A percentile compares a stretch with the other conserved stretches of the same genome.
Evolutionary conservation across 2,888 invertebrate species (phyloP).

Genomic region (Phengaris alcon): DNA sequence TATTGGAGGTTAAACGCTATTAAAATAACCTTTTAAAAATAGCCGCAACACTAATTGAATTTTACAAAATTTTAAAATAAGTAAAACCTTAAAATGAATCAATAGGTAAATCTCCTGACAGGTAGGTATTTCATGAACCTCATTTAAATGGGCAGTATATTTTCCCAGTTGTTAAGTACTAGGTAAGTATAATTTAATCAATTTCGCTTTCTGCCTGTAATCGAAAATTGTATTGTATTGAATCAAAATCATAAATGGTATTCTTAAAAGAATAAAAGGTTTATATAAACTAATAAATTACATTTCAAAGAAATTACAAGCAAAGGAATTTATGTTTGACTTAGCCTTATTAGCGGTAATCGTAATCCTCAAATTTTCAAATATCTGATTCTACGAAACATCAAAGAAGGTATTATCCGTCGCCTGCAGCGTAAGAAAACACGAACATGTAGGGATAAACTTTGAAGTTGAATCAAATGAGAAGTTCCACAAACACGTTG

Average conservation of each 20-base stretch:
- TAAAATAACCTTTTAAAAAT: conserved; percentile 34
- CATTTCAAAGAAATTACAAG: not conserved
- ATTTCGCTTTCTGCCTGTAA: too few relatives aligned
- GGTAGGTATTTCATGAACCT: too few relatives aligned
- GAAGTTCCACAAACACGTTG: not conserved
- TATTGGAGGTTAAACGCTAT: conserved; percentile 39
- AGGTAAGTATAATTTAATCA: too few relatives aligned
- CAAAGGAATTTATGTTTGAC: not conserved
- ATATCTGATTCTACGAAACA: not conserved
- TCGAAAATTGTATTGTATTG: too few relatives aligned
- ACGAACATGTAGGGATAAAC: conserved; percentile 17
- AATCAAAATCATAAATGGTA: not conserved
- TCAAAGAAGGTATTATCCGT: not conserved
- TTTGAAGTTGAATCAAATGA: conserved; percentile 11
- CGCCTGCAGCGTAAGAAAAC: not conserved
- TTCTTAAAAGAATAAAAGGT: not conserved
- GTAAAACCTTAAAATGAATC: too few relatives aligned
- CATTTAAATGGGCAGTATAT: too few relatives aligned
- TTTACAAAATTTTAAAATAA: not conserved
- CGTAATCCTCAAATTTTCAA: not conserved
- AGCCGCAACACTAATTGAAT: conserved; percentile 12
- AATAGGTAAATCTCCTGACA: too few relatives aligned
- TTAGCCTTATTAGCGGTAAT: not conserved
- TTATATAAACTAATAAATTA: not conserved
- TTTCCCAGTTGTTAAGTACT: too few relatives aligned